Evolutionary conservation across 2,888 invertebrate species (phyloP).

Genomic region (Plebejus anna): DNA sequence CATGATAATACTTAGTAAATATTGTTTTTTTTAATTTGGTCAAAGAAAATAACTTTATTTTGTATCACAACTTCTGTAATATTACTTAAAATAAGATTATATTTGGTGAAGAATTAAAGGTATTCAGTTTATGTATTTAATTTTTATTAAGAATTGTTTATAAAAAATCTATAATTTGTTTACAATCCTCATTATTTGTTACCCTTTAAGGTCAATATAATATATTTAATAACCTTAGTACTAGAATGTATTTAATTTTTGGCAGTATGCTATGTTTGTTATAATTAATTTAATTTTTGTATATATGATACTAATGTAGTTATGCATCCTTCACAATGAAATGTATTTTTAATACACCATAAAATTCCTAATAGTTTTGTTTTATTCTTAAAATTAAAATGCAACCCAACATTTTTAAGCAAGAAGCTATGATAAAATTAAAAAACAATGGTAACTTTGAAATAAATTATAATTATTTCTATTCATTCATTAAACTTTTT

Average conservation of each 20-base stretch:
- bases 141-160: constrained; percentile 1
- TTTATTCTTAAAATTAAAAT: constrained; percentile 6
- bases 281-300: constrained; percentile 74
- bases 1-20: neutral
- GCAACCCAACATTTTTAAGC: neutral
- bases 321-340: constrained; percentile 77
- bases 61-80: neutral
- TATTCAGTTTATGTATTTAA: neutral
- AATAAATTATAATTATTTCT: neutral
- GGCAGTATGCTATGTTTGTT: constrained; percentile 38
- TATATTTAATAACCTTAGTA: constrained; percentile 25
- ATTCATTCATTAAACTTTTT: neutral
- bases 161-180: constrained; percentile 10
- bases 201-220: constrained; percentile 24
- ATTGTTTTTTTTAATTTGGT: neutral
- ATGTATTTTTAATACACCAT: constrained; percentile 79
- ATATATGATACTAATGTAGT: constrained; percentile 75
- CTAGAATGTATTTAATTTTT: constrained; percentile 29
- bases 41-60: neutral
- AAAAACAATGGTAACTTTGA: neutral
- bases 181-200: constrained; percentile 21
- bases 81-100: constrained; percentile 20
- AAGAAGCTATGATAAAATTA: neutral
- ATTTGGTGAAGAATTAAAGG: constrained; percentile 8
- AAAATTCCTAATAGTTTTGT: constrained; percentile 45